Evolutionary conservation across 1,140 invertebrate species (phyloP).

Genomic region (Prorops nasuta): DNA sequence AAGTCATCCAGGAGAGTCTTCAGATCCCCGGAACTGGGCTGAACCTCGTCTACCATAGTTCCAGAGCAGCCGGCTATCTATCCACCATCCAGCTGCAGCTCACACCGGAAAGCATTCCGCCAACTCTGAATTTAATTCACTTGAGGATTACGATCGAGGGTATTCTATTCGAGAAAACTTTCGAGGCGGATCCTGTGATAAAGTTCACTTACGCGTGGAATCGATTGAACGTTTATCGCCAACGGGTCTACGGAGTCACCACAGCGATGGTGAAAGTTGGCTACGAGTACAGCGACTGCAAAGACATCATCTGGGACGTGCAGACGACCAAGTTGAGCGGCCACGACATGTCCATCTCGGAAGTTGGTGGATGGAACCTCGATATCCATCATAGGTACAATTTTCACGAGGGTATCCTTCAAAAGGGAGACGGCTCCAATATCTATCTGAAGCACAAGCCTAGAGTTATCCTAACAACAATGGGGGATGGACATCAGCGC

Average conservation of each 20-base stretch:
- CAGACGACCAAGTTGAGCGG: conserved; percentile 93
- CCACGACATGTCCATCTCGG: conserved; percentile 94
- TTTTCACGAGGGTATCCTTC: conserved; percentile 95
- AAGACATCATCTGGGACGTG: conserved; percentile 92
- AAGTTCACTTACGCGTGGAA: conserved; percentile 98
- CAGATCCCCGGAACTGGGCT: conserved; percentile 90
- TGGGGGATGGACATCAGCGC: conserved; percentile 89
- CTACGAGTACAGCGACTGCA: conserved; percentile 92
- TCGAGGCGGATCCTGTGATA: conserved; percentile 93
- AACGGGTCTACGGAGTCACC: conserved; percentile 89
- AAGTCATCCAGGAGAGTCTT: conserved; percentile 91
- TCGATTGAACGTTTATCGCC: conserved; percentile 91
- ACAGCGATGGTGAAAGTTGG: conserved; percentile 92
- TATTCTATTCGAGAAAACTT: conserved; percentile 86
- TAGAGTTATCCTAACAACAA: conserved; percentile 83
- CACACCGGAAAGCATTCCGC: conserved; percentile 81
- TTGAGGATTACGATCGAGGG: conserved; percentile 92
- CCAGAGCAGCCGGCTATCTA: conserved; percentile 84
- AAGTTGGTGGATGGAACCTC: conserved; percentile 95
- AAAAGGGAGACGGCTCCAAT: conserved; percentile 96
- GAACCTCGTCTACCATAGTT: conserved; percentile 94
- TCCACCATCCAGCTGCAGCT: conserved; percentile 93
- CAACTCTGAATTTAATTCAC: conserved; percentile 81
- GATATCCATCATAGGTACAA: conserved; percentile 97
- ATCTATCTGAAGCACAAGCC: conserved; percentile 94